Evolutionary conservation across 2,888 invertebrate species (phyloP).

Genomic region (Cylloceria caligata): DNA sequence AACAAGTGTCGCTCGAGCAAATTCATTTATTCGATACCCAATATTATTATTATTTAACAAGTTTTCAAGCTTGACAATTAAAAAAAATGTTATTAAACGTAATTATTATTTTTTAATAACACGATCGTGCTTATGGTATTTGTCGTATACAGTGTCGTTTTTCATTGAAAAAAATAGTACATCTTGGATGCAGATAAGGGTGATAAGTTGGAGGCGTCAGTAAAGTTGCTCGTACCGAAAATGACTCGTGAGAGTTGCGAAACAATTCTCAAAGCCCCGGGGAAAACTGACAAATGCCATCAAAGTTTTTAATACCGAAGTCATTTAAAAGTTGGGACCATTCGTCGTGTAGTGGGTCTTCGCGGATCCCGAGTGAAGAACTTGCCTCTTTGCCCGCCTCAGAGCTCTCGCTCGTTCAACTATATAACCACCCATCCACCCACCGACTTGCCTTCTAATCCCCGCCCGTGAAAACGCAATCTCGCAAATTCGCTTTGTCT

Average conservation of each 20-base stretch:
- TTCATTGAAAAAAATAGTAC: constrained; percentile 48
- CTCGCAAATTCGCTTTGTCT: constrained; percentile 79
- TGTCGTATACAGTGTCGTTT: constrained; percentile 41
- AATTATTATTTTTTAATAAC: not conserved
- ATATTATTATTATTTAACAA: not conserved
- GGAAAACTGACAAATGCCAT: constrained; percentile 81
- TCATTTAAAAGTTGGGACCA: constrained; percentile 80
- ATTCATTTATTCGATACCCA: not conserved
- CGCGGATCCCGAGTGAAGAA: constrained; percentile 52
- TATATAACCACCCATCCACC: constrained; percentile 53
- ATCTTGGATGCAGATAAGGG: constrained; percentile 62
- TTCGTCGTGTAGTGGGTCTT: constrained; percentile 75
- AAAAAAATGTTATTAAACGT: not conserved
- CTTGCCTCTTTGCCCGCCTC: constrained; percentile 58
- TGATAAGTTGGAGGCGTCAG: constrained; percentile 64
- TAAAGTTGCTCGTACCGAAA: constrained; percentile 69
- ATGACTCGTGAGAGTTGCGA: constrained; percentile 79
- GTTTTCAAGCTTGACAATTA: too few relatives aligned
- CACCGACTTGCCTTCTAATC: constrained; percentile 69
- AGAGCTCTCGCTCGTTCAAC: constrained; percentile 56
- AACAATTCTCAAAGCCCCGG: constrained; percentile 76
- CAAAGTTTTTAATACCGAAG: constrained; percentile 82
- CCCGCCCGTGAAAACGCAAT: constrained; percentile 76
- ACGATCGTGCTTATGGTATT: constrained; percentile 11
- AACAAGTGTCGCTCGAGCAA: not conserved